phyloP scores from a whole-genome alignment of 2,113 vertebrate species.

The Zosterops borbonicus region DNA sequence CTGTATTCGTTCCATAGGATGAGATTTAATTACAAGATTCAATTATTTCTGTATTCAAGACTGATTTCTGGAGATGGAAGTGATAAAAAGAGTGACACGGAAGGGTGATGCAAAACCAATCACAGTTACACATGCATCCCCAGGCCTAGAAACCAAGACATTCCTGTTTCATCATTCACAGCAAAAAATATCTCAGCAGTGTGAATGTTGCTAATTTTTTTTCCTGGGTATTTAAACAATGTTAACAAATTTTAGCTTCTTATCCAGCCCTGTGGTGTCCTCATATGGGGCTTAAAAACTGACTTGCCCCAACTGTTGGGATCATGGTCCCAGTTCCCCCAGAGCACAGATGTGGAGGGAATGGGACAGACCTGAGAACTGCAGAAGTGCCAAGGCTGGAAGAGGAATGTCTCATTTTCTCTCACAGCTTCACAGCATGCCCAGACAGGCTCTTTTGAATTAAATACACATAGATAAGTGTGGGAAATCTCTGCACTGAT shows the following conservation, averaged over 20 bases:
- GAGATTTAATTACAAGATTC: not conserved
- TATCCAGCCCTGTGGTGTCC: not conserved
- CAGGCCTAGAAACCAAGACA: not conserved
- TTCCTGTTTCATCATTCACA: not conserved
- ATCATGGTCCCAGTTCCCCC: not conserved
- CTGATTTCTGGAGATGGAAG: not conserved
- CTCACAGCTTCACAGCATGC: not conserved
- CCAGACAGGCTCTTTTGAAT: not conserved
- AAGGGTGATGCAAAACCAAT: not conserved
- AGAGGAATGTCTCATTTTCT: not conserved
- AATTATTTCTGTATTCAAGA: not conserved
- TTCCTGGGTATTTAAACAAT: not conserved
- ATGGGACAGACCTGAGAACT: not conserved
- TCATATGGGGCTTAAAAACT: not conserved
- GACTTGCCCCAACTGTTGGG: rapidly evolving
- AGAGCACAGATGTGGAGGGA: not conserved
- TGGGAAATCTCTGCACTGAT: not conserved
- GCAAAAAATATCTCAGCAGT: not conserved
- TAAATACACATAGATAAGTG: not conserved
- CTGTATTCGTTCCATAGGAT: not conserved
- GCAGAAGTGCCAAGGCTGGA: not conserved
- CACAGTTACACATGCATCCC: not conserved
- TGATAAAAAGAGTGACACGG: not conserved
- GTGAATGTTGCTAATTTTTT: not conserved
- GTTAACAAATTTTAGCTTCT: not conserved